Conservation (phyloP, 37 sponge, comb jelly and placozoan genomes). For the Beroe forskalii region DNA sequence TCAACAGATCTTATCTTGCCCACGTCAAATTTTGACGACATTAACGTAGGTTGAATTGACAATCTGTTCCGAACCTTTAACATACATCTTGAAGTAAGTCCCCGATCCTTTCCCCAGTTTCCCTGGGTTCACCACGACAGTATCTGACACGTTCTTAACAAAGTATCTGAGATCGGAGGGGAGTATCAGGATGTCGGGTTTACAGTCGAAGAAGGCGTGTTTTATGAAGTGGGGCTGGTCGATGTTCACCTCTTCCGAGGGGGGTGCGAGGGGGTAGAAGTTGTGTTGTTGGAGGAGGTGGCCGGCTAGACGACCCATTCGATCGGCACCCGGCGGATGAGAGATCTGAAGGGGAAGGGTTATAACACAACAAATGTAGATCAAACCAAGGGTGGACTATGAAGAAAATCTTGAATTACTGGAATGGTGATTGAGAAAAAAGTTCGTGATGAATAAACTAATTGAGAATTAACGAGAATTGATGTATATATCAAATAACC, state of each 20-base stretch:
- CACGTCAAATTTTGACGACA: slow-evolving; percentile 43
- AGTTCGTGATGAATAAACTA: neutral
- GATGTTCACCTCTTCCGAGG: slow-evolving; percentile 60
- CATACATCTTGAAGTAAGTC: slow-evolving; percentile 38
- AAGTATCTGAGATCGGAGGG: slow-evolving; percentile 66
- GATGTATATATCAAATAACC: too few relatives aligned
- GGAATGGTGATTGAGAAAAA: neutral
- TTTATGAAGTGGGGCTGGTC: slow-evolving; percentile 55
- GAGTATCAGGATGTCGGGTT: slow-evolving; percentile 31
- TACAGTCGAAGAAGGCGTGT: slow-evolving; percentile 14
- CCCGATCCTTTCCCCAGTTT: slow-evolving; percentile 52
- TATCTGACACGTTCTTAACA: slow-evolving; percentile 58
- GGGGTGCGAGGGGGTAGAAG: slow-evolving; percentile 64
- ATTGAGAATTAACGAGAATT: too few relatives aligned
- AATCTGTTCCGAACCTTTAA: neutral
- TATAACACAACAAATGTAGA: too few relatives aligned
- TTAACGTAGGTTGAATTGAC: slow-evolving; percentile 13
- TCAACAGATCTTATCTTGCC: too few relatives aligned
- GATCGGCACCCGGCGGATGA: slow-evolving; percentile 62
- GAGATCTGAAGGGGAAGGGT: slow-evolving; percentile 25
- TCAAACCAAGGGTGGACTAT: too few relatives aligned
- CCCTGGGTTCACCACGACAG: slow-evolving; percentile 57
- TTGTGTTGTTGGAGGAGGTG: slow-evolving; percentile 62
- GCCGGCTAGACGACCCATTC: slow-evolving; percentile 54
- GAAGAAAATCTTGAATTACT: too few relatives aligned